Evolutionary conservation across 2,888 invertebrate species (phyloP), one percentile per base, ranked within the genome.

Genomic region (Pemphredon lugubris): DNA sequence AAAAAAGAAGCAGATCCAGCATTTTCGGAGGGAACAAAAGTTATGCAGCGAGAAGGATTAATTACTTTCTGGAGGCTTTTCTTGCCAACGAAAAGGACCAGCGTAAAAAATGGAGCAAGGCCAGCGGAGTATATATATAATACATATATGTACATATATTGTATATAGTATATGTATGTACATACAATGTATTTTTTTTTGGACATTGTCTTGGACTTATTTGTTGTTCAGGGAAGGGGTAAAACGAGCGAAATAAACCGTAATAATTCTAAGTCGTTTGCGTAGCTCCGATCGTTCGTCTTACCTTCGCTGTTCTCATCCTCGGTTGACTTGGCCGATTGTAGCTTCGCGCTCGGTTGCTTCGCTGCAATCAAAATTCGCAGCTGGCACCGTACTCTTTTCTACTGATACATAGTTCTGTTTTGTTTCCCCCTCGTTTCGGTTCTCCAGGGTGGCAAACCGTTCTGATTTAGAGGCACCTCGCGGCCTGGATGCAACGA

Each of bases 291-390:
- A 73, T 78, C 73, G 71, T 79, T 84, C 81, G 79, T 84, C 79
- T 89, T 89, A 89, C 89, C 90, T 88, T 90, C 90, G 85, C 82
- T 87, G 83, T 87, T 88, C 68, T 89, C 90, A 86, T 90, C 90
- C 88, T 90, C 90, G 81, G 86, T 88, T 80, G 90, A 89, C 87
- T 90, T 90, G 87, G 90, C 87, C 83, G 89, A 87, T 87, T 90
- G 90, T 83, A 90, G 89, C 86, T 89, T 90, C 84, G 88, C 87
- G 86, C 83, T 88, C 86, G 87, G 83, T 87, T 89, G 89, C 83
- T 87, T 89, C 79, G 88, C 89, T 90, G 89, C 85, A 89, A 89
- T 86, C 85, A 89, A 88, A 89, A 87, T 87, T 89, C 84, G 89
- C 87, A 87, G 85, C 87, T 89, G 87, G 84, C 86, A 87, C 86